These are phyloP conservation scores for Drosophila rubida DNA, from an alignment of 2,888 invertebrate genomes.

Conservation along the genomic window DNA sequence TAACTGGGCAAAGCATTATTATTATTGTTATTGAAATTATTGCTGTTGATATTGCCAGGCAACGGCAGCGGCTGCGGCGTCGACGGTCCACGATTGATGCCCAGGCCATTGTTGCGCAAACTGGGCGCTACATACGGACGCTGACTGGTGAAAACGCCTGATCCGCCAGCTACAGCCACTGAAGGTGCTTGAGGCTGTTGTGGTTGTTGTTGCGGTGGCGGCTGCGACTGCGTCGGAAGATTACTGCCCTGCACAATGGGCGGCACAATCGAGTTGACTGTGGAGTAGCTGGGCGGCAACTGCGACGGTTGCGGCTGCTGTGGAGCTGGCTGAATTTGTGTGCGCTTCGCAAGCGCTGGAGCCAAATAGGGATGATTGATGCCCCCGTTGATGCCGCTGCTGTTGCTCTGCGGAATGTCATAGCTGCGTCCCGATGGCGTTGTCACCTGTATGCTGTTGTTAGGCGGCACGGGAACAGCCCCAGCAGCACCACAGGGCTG, in stretches of 20 bases:
- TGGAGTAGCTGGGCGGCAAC: constrained; percentile 50
- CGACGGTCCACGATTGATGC: constrained; percentile 64
- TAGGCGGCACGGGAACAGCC: constrained; percentile 55
- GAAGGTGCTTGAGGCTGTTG: constrained; percentile 34
- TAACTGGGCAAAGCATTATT: constrained; percentile 53
- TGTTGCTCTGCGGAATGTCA: constrained; percentile 79
- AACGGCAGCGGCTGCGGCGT: constrained; percentile 28
- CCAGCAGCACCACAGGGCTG: constrained; percentile 56
- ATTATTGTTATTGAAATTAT: constrained; percentile 41
- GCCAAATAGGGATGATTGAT: constrained; percentile 82
- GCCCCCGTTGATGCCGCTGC: constrained; percentile 67
- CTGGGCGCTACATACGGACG: constrained; percentile 84
- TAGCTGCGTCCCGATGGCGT: constrained; percentile 81
- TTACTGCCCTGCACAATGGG: constrained; percentile 40
- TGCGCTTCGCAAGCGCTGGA: constrained; percentile 75
- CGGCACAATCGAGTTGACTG: constrained; percentile 63
- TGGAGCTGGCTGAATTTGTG: constrained; percentile 54
- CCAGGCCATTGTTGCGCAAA: constrained; percentile 77
- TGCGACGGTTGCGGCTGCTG: constrained; percentile 32
- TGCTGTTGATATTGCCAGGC: constrained; percentile 3
- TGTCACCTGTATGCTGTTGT: constrained; percentile 75
- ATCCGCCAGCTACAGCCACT: constrained; percentile 12
- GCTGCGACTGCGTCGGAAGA: constrained; percentile 34
- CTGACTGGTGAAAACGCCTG: constrained; percentile 77
- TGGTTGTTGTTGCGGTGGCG: constrained; percentile 25